Conservation (phyloP, 2,888 invertebrate genomes). For the Cyaniris semiargus region DNA sequence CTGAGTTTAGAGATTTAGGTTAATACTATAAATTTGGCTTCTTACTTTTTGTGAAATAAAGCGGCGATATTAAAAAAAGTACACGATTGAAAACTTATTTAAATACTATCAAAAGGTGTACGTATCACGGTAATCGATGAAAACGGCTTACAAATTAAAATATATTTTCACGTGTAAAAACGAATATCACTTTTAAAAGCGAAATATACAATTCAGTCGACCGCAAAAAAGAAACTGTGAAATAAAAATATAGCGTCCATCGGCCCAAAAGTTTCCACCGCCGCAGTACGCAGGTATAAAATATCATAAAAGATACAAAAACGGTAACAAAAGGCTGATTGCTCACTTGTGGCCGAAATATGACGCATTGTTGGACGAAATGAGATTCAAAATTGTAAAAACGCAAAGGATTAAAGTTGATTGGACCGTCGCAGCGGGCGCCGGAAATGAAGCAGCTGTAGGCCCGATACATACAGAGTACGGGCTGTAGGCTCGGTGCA, state of each 20-base stretch:
- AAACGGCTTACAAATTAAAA: background rate
- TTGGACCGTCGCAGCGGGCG: background rate
- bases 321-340: conserved; percentile 36
- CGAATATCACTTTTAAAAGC: background rate
- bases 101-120: background rate
- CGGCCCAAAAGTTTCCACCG: conserved; percentile 20
- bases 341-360: conserved; percentile 37
- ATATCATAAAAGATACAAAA: conserved; percentile 24
- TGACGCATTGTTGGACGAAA: conserved; percentile 25
- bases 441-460: conserved; percentile 6
- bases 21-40: too few relatives aligned
- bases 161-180: background rate
- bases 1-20: too few relatives aligned
- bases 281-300: conserved; percentile 1
- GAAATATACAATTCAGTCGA: conserved; percentile 1
- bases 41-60: too few relatives aligned
- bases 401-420: conserved; percentile 26
- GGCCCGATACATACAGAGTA: background rate
- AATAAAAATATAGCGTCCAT: conserved; percentile 12
- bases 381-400: conserved; percentile 31
- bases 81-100: background rate
- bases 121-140: background rate
- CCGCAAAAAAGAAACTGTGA: background rate
- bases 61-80: too few relatives aligned
- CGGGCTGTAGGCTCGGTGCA: background rate